These are phyloP conservation scores for Nycticebus coucang DNA, from an alignment of 2,113 vertebrate species.

Conservation along the genomic window DNA sequence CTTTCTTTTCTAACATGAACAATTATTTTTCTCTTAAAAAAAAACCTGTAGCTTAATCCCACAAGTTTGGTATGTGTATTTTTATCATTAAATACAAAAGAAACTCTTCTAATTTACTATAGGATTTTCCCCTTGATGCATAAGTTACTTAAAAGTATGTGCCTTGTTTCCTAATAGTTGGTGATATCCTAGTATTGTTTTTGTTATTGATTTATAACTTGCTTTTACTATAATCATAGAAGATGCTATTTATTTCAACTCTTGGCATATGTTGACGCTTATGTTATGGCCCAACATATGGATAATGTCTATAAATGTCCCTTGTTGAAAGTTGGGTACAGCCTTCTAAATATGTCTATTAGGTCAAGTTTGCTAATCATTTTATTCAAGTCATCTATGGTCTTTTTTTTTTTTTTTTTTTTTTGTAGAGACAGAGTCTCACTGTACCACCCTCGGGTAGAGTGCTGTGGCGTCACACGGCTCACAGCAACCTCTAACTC, in stretches of 20 bases:
- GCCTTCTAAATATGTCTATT: not conserved
- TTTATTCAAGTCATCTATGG: too few species aligned
- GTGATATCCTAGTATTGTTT: not conserved
- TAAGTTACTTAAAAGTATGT: not conserved
- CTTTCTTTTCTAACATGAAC: slow-evolving; percentile 2
- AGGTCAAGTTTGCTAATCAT: not conserved
- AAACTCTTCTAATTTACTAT: not conserved
- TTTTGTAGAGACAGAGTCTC: too few species aligned
- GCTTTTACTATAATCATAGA: not conserved
- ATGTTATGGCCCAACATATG: not conserved
- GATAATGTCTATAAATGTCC: not conserved
- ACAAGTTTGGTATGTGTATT: not conserved
- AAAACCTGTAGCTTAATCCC: not conserved
- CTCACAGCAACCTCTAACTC: too few species aligned
- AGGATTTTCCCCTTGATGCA: not conserved
- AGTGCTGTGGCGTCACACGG: too few species aligned
- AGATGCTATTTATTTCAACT: not conserved
- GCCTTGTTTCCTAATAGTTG: not conserved
- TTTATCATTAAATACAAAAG: not conserved
- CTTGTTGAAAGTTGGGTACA: not conserved
- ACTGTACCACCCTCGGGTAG: too few species aligned
- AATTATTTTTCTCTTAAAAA: not conserved
- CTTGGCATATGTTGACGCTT: not conserved
- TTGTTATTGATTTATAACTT: not conserved
- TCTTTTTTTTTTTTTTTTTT: too few species aligned